Evolutionary conservation across 1,140 invertebrate genomes (phyloP), one percentile per base, ranked within the genome.

Genomic region (Nebria ingens): DNA sequence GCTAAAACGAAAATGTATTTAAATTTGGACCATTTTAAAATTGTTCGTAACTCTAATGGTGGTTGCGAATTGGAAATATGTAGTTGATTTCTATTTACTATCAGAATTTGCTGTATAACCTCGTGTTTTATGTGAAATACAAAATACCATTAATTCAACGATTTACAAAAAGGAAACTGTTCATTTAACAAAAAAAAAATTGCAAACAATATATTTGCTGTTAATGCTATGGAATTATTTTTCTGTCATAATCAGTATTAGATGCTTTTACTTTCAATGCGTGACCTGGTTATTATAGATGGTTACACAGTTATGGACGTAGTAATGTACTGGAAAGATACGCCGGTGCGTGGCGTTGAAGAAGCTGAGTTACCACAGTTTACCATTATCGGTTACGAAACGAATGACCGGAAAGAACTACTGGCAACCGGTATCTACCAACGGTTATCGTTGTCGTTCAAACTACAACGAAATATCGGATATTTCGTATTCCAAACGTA

Each of bases 231-330:
- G 25, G 25, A 9, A 34, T 34, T 34, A 34, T 34, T 34, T 34
- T 34, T n/a, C n/a, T n/a, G n/a, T n/a, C n/a, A n/a, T n/a, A n/a
- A n/a, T n/a, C n/a, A n/a, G 3, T 38, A 38, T n/a, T 38, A n/a
- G 29, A 9, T 34, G 29, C n/a, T 23, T 40, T 40, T 19, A 63
- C 56, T 58, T 61, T 58, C 61, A 63, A 73, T 52, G n/a, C n/a
- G n/a, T n/a, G n/a, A n/a, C n/a, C n/a, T n/a, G n/a, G n/a, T n/a
- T 71, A 11, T 17, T 17, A 17, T 17, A 98, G 95, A 98, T 79
- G 96, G 95, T 2, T 98, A 98, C 74, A 97, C 95, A 0, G 92
- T 96, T 49, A 79, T 84, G 38, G 96, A 98, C 69, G 92, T 98
- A 13, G 86, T 95, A n/a, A 97, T 98, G 91, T 93, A 94, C 69